Base-by-base conservation (phyloP, 2,888 invertebrate genomes). In the Ischnura elegans region DNA sequence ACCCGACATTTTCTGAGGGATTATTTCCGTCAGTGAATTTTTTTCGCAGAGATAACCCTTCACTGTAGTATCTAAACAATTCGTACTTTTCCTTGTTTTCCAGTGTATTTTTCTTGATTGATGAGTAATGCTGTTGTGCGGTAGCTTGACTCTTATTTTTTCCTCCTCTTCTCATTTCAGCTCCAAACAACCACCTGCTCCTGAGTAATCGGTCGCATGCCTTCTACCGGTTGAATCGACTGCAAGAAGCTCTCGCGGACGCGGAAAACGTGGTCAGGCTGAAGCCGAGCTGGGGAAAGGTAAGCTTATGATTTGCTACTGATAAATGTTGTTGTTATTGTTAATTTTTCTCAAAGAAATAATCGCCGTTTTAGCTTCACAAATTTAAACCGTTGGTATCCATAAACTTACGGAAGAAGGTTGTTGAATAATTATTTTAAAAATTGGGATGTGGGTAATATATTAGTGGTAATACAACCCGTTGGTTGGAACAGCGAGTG, bases 281-380 rank as follows among this genome's bases (percentile, higher is more conserved):
- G 94, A 96, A 97, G 94, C 97, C 97, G 90, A 96, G 97, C 94
- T 98, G 98, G 97, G 97, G 97, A 94, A 97, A 97, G 96, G 97
- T 97, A 95, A 96, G 95, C 95, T 13, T 36, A 2, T 10, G 25
- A 19, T 25, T 16, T 16, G 21, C 21, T 55, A n/a, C 61, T n/a
- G n/a, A n/a, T n/a, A n/a, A n/a, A n/a, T n/a, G n/a, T n/a, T n/a
- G n/a, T n/a, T n/a, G n/a, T n/a, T n/a, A n/a, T n/a, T n/a, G n/a
- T n/a, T n/a, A n/a, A n/a, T n/a, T n/a, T n/a, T n/a, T n/a, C n/a
- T n/a, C n/a, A n/a, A n/a, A n/a, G n/a, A n/a, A n/a, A n/a, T n/a
- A n/a, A n/a, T n/a, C n/a, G n/a, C n/a, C n/a, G n/a, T n/a, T n/a
- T n/a, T n/a, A n/a, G n/a, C n/a, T n/a, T n/a, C n/a, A n/a, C n/a